Evolutionary conservation across 2,888 invertebrate species (phyloP), one percentile per base, ranked within the genome.

Genomic region (Pardosa pseudoannulata): DNA sequence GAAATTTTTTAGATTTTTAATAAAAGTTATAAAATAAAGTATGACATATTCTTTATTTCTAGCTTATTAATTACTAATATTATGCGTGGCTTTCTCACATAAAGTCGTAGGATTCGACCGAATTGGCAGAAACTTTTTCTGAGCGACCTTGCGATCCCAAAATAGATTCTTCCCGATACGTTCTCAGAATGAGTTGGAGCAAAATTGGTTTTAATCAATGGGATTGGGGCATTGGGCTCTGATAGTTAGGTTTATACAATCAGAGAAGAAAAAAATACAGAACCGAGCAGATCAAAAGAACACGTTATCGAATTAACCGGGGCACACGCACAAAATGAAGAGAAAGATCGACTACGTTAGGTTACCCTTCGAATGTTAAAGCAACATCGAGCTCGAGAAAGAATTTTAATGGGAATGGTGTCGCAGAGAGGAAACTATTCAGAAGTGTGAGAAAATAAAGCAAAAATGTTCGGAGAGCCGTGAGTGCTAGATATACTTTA

Each of bases 171-270:
- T 56, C 16, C 31, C 19, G 41, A 32, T 64, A 41, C 23, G 23
- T 23, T 75, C 11, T 27, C 5, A 23, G 70, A 9, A 50, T 31
- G 73, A 64, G 50, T 50, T 13, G 74, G 28, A 28, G 32, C 29
- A 67, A 78, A 78, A 78, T 85, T 68, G 78, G 78, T 73, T 78
- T 73, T 85, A 85, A 85, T 85, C 78, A 85, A 85, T 73, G 78
- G 65, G 72, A 85, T 78, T 85, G 83, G 78, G 50, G 56, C 56
- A n/a, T 23, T 56, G 3, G 56, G 23, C 23, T 46, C 56, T 11
- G 5, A 16, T 56, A 56, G 56, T 56, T 56, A 23, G 56, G 56
- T 56, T 56, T 56, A 56, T 56, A 23, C 19, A 23, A 56, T 23
- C 23, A 23, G 3, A 56, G 23, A n/a, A 5, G 16, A 56, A 46